Evolutionary conservation across 2,113 vertebrate species (phyloP).

Genomic region (Coryphaenoides rupestris): DNA sequence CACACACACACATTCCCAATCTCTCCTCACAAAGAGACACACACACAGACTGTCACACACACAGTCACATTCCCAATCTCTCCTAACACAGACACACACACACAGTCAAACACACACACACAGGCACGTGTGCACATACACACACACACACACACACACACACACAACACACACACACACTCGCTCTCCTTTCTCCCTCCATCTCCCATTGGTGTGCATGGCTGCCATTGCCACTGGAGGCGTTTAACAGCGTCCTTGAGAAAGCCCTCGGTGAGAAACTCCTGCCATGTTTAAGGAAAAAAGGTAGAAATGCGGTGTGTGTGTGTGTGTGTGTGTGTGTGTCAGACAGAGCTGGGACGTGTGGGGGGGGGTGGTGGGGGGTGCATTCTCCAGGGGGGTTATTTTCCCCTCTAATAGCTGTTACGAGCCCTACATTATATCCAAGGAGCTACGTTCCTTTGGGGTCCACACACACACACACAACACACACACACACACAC

Average conservation of each 20-base stretch:
- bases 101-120: slow-evolving; percentile 37
- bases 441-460: slow-evolving; percentile 99
- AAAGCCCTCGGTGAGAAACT: slow-evolving; percentile 96
- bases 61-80: too few species aligned
- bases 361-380: slow-evolving; percentile 45
- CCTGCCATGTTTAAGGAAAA: slow-evolving; percentile 95
- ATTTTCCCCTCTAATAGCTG: slow-evolving; percentile 99
- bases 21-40: too few species aligned
- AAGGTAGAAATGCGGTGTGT: slow-evolving; percentile 88
- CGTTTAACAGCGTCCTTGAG: slow-evolving; percentile 99
- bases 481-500: slow-evolving; percentile 30
- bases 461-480: slow-evolving; percentile 73
- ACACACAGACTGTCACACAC: slow-evolving; percentile 31
- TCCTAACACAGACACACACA: too few species aligned
- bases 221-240: slow-evolving; percentile 88
- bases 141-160: slow-evolving; percentile 37
- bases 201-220: slow-evolving; percentile 88
- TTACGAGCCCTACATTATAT: slow-evolving; percentile 99
- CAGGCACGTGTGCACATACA: slow-evolving; percentile 26
- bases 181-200: slow-evolving; percentile 45
- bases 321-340: slow-evolving; percentile 74
- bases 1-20: not conserved
- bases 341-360: slow-evolving; percentile 83
- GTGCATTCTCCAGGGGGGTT: slow-evolving; percentile 86
- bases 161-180: slow-evolving; percentile 47